phyloP scores from a whole-genome alignment of 1,140 invertebrate genomes.

The Drosophila orena region DNA sequence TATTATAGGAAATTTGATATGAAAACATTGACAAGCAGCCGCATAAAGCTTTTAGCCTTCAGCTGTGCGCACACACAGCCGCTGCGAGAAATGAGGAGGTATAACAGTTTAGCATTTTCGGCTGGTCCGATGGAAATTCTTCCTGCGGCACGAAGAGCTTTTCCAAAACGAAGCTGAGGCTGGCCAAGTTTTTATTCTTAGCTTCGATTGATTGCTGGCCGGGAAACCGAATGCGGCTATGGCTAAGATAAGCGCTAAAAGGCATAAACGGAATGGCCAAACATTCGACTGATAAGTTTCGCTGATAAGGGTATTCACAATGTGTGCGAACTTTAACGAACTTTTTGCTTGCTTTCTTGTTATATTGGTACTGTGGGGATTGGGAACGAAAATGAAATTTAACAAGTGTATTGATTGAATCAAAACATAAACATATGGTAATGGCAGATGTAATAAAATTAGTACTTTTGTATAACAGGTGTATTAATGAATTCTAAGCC shows the following conservation, averaged over 20 bases:
- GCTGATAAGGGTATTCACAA: slow-evolving; percentile 17
- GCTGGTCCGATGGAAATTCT: slow-evolving; percentile 8
- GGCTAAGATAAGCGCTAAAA: slow-evolving; percentile 18
- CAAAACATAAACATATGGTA: not conserved
- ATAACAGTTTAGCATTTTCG: slow-evolving; percentile 43
- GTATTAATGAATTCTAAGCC: too few species aligned
- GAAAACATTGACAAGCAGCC: slow-evolving; percentile 57
- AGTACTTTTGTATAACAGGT: too few species aligned
- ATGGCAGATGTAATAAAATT: not conserved
- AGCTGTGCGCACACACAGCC: slow-evolving; percentile 52
- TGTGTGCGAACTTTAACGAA: not conserved
- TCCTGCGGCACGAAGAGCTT: slow-evolving; percentile 30
- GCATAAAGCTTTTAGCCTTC: slow-evolving; percentile 59
- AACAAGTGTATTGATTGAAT: too few species aligned
- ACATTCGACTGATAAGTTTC: slow-evolving; percentile 25
- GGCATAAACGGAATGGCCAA: slow-evolving; percentile 14
- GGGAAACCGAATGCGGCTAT: slow-evolving; percentile 22
- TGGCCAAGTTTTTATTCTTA: slow-evolving; percentile 24
- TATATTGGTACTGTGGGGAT: not conserved
- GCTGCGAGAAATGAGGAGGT: slow-evolving; percentile 43
- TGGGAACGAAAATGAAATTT: too few species aligned
- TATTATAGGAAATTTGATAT: slow-evolving; percentile 51
- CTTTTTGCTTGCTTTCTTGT: not conserved
- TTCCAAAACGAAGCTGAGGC: slow-evolving; percentile 20
- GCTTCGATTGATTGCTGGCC: slow-evolving; percentile 22